Percentiles rank a stretch among this genome's conserved stretches.
phyloP scores from a whole-genome alignment of 2,797 vertebrate genomes.

The Myiotriccus ornatus region DNA sequence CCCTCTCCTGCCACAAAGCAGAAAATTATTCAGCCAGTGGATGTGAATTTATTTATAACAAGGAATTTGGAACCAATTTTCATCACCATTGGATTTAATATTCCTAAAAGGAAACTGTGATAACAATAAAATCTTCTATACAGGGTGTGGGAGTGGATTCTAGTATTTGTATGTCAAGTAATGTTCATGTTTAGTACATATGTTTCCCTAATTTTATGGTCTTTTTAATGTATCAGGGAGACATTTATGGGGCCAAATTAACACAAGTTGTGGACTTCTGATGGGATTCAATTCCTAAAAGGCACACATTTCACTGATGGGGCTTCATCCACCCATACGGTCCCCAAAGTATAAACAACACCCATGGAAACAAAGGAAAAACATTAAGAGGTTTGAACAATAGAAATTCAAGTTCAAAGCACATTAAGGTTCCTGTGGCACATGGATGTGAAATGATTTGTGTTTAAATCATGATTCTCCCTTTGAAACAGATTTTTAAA shows the following conservation, averaged over 20 bases:
- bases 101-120: not conserved
- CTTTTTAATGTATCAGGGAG: not conserved
- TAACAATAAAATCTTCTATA: not conserved
- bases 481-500: constrained; percentile 7
- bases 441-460: not conserved
- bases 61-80: not conserved
- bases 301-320: not conserved
- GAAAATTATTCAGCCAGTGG: not conserved
- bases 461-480: not conserved
- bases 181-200: not conserved
- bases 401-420: not conserved
- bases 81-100: not conserved
- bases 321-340: not conserved
- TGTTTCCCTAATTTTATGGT: not conserved
- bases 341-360: not conserved
- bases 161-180: not conserved
- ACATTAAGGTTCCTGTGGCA: not conserved
- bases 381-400: not conserved
- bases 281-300: not conserved
- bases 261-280: not conserved
- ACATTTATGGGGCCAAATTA: not conserved
- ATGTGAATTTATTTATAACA: not conserved
- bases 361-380: constrained; percentile 23
- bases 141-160: not conserved
- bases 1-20: not conserved